Percentiles rank a stretch among this genome's conserved stretches.
Evolutionary conservation across 2,888 invertebrate genomes (phyloP).

Genomic region (Eumacrocentrus americanus): DNA sequence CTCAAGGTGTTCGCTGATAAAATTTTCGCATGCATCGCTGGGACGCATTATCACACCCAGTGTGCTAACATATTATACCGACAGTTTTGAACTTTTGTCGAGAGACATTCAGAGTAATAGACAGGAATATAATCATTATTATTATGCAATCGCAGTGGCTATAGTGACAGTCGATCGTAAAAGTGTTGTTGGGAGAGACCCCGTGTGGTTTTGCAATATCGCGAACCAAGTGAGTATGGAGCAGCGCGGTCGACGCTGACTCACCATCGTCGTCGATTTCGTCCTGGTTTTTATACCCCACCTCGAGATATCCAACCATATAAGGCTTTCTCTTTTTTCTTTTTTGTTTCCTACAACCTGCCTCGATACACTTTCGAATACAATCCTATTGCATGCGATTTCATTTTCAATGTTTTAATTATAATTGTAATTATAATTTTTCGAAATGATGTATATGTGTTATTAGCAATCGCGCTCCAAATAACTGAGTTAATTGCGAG

Average conservation of each 20-base stretch:
- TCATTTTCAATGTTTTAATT: background rate
- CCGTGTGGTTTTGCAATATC: constrained; percentile 22
- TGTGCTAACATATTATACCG: background rate
- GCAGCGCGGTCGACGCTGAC: constrained; percentile 13
- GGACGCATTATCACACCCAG: too few species aligned
- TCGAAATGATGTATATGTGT: too few species aligned
- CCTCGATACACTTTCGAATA: constrained; percentile 5
- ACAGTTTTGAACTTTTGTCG: too few species aligned
- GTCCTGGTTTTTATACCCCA: constrained; percentile 7
- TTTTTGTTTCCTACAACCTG: background rate
- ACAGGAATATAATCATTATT: background rate
- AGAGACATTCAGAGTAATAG: background rate
- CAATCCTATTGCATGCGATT: background rate
- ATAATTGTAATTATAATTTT: too few species aligned
- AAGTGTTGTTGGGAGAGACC: background rate
- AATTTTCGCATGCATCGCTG: too few species aligned
- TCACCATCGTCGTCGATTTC: constrained; percentile 15
- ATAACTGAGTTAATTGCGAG: too few species aligned
- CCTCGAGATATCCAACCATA: constrained; percentile 9
- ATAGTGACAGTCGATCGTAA: constrained; percentile 4
- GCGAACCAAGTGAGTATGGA: background rate
- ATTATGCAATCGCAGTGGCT: constrained; percentile 17
- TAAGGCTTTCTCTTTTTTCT: constrained; percentile 26
- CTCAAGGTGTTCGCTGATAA: too few species aligned
- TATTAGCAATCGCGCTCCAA: too few species aligned